Conservation (phyloP, 2,888 invertebrate species). For the Clistopyga incitator region DNA sequence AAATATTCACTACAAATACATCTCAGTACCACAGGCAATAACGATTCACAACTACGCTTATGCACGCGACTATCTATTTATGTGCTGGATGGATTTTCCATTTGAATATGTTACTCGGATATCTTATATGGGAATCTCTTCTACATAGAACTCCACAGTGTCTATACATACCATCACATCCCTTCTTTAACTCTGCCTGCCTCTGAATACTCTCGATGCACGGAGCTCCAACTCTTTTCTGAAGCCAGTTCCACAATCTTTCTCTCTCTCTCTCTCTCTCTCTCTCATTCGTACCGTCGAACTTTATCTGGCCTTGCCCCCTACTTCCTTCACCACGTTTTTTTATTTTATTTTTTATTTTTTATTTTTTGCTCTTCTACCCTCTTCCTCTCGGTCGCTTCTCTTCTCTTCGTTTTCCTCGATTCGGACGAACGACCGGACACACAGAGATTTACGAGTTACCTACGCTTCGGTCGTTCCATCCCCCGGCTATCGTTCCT, state of each 20-base stretch:
- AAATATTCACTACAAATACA: conserved; percentile 29
- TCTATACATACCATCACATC: conserved; percentile 24
- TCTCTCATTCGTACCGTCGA: conserved; percentile 42
- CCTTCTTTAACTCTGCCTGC: conserved; percentile 39
- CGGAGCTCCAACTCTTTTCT: conserved; percentile 32
- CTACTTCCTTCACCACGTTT: conserved; percentile 5
- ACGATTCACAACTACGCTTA: conserved; percentile 34
- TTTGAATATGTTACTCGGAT: conserved; percentile 54
- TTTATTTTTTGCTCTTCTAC: conserved; percentile 37
- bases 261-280: conserved; percentile 33
- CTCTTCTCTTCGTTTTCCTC: conserved; percentile 59
- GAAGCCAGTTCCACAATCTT: conserved; percentile 46
- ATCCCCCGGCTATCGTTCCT: conserved; percentile 57
- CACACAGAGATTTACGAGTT: conserved; percentile 62
- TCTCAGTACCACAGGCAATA: neutral
- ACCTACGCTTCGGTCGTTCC: conserved; percentile 55
- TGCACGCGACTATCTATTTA: conserved; percentile 43
- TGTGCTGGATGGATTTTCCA: conserved; percentile 45
- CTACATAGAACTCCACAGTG: conserved; percentile 34
- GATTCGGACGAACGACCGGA: conserved; percentile 65
- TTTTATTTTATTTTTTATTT: too few relatives aligned
- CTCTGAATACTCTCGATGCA: conserved; percentile 24
- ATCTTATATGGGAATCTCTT: conserved; percentile 52
- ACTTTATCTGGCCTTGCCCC: conserved; percentile 26
- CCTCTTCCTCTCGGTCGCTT: conserved; percentile 37